phyloP scores from a whole-genome alignment of 2,888 invertebrate species.

The Tinea semifulvella region DNA sequence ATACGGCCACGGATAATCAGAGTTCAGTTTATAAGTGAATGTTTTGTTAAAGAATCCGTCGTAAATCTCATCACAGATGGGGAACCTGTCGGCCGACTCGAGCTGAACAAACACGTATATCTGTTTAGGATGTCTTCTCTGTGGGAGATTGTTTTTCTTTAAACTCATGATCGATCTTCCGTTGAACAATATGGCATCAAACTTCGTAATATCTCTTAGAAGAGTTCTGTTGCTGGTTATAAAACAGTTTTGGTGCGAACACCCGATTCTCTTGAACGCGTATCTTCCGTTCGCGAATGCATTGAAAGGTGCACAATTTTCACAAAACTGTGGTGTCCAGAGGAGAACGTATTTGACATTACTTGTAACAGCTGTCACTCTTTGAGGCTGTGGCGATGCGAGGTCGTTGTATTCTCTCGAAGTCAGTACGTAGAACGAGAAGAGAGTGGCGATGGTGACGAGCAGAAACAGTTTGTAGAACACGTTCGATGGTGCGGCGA shows the following conservation, averaged over 20 bases:
- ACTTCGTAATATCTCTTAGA: background rate
- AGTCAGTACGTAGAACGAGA: background rate
- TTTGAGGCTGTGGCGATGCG: too few relatives aligned
- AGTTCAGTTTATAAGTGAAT: constrained; percentile 12
- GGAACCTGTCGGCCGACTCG: constrained; percentile 12
- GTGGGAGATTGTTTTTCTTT: background rate
- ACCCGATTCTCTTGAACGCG: constrained; percentile 2
- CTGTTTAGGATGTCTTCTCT: background rate
- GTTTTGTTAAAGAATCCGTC: constrained; percentile 15
- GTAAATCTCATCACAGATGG: constrained; percentile 6
- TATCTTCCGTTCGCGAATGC: background rate
- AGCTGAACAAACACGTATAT: constrained; percentile 13
- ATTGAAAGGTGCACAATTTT: constrained; percentile 16
- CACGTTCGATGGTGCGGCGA: background rate
- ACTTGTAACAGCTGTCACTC: background rate
- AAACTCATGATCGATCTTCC: constrained; percentile 1
- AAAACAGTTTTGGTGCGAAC: constrained; percentile 10
- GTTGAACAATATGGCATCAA: constrained; percentile 12
- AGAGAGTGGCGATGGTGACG: background rate
- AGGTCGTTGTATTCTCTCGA: background rate
- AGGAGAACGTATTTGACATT: constrained; percentile 39
- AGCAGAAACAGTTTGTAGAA: background rate
- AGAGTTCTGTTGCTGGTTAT: background rate
- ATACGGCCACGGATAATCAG: constrained; percentile 12
- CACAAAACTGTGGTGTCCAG: constrained; percentile 36